Evolutionary conservation across 2,797 vertebrate species (phyloP).

Genomic region (Florisuga fusca): DNA sequence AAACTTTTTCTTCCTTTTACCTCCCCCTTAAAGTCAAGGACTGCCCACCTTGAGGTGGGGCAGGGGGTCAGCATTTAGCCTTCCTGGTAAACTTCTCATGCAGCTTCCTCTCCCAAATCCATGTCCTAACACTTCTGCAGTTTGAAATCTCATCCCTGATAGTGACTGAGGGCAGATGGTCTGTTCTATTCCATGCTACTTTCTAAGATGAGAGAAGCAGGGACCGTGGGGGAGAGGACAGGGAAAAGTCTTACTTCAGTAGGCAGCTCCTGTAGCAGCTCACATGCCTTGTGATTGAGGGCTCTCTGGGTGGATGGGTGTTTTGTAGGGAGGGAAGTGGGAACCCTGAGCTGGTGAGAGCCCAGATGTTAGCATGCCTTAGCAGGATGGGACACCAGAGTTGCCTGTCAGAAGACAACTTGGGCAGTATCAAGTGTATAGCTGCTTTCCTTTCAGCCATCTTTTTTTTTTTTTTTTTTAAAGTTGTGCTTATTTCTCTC

Average conservation of each 20-base stretch:
- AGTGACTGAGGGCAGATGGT: background rate
- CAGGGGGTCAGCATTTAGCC: accelerated
- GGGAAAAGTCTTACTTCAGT: background rate
- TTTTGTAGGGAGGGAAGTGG: background rate
- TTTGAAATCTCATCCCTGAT: background rate
- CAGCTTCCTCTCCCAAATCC: accelerated
- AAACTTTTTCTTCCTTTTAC: accelerated
- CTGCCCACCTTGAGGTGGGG: too few relatives aligned
- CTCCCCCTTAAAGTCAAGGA: too few relatives aligned
- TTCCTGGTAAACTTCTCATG: background rate
- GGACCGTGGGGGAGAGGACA: background rate
- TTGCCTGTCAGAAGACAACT: accelerated
- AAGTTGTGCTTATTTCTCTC: accelerated
- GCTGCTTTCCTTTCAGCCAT: background rate
- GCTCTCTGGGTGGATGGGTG: too few relatives aligned
- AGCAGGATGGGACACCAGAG: accelerated
- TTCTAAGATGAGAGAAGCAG: background rate
- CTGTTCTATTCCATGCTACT: background rate
- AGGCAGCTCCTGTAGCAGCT: background rate
- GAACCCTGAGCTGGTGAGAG: background rate
- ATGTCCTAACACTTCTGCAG: background rate
- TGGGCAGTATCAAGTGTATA: accelerated
- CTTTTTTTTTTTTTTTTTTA: too few relatives aligned
- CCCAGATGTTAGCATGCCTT: background rate
- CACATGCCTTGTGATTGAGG: accelerated